Evolutionary conservation across 1,140 invertebrate species (phyloP).

Genomic region (Drosophila jambulina): DNA sequence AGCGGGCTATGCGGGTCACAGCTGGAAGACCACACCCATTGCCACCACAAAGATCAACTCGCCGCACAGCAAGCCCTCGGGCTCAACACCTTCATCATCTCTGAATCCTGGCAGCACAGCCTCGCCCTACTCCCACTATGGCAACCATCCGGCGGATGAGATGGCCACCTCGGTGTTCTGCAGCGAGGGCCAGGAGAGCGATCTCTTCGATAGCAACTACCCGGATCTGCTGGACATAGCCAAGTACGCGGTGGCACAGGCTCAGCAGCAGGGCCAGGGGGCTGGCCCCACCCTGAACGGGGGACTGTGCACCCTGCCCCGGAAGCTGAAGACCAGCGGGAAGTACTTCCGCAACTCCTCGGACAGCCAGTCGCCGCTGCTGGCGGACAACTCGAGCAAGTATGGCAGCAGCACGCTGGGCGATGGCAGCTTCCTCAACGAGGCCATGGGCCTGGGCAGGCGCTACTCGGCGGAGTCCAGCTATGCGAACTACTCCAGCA

Average conservation of each 20-base stretch:
- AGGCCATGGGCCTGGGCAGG: conserved; percentile 74
- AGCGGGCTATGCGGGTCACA: conserved; percentile 72
- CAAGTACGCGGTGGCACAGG: conserved; percentile 86
- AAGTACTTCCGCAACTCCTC: conserved; percentile 86
- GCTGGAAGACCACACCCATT: conserved; percentile 84
- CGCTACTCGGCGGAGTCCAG: conserved; percentile 79
- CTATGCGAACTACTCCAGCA: conserved; percentile 76
- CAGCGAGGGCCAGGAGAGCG: conserved; percentile 86
- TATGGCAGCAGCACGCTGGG: conserved; percentile 84
- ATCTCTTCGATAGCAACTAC: conserved; percentile 88
- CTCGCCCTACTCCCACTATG: conserved; percentile 55
- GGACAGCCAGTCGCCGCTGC: conserved; percentile 89
- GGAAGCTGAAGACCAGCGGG: conserved; percentile 85
- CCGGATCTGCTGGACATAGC: conserved; percentile 89
- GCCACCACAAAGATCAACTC: conserved; percentile 85
- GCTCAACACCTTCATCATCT: conserved; percentile 34
- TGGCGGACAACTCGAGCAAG: conserved; percentile 85
- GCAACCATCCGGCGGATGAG: conserved; percentile 64
- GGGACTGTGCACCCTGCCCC: conserved; percentile 87
- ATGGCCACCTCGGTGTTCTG: conserved; percentile 80
- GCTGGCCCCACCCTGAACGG: conserved; percentile 59
- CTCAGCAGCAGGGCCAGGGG: conserved; percentile 62
- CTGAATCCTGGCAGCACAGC: conserved; percentile 20
- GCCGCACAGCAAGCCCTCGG: conserved; percentile 84
- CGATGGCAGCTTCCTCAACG: conserved; percentile 79